Percentiles rank a stretch among this genome's conserved stretches.
Evolutionary conservation across 2,113 vertebrate species (phyloP).

Genomic region (Xiphophorus couchianus): DNA sequence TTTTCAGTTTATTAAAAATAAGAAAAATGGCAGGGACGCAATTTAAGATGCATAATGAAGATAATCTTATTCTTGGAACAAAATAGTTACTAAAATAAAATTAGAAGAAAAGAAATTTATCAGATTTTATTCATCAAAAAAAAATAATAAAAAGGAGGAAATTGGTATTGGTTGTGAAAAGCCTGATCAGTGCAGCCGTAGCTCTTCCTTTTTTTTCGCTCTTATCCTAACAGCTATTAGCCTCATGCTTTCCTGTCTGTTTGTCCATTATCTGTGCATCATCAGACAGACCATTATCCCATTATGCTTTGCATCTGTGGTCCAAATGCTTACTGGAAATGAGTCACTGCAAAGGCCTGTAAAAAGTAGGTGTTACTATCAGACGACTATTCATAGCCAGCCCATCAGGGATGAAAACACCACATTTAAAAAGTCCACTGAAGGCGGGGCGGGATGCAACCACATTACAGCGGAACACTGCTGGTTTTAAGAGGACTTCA

Average conservation of each 20-base stretch:
- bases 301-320: conserved; percentile 77
- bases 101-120: not conserved
- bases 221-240: conserved; percentile 66
- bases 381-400: conserved; percentile 69
- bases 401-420: conserved; percentile 63
- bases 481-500: conserved; percentile 40
- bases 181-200: not conserved
- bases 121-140: not conserved
- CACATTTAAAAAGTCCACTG: conserved; percentile 59
- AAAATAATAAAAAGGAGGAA: not conserved
- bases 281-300: conserved; percentile 76
- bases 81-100: not conserved
- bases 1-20: not conserved
- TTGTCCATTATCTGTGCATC: conserved; percentile 77
- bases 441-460: conserved; percentile 32
- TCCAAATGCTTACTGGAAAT: conserved; percentile 78
- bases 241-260: conserved; percentile 70
- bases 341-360: conserved; percentile 67
- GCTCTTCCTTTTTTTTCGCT: conserved; percentile 34
- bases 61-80: too few species aligned
- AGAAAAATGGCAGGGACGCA: not conserved
- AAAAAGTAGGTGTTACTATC: conserved; percentile 72
- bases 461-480: conserved; percentile 5
- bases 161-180: not conserved
- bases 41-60: too few species aligned